Evolutionary conservation across 2,888 invertebrate genomes (phyloP).

Genomic region (Slavum lentiscoides): DNA sequence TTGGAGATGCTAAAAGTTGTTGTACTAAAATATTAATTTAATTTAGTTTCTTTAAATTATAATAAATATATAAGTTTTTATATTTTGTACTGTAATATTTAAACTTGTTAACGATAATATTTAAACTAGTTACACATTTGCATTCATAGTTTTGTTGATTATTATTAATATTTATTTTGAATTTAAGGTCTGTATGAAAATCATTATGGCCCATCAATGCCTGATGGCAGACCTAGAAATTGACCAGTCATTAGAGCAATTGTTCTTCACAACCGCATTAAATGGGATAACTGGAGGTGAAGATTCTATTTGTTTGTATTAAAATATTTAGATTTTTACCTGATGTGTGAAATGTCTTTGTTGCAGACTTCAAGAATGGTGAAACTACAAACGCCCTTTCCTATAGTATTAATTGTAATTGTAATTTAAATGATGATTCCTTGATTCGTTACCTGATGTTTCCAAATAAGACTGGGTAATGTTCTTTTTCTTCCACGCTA

Average conservation of each 20-base stretch:
- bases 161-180: background rate
- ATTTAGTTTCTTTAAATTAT: no score
- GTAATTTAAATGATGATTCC: conserved; percentile 48
- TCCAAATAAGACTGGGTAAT: conserved; percentile 52
- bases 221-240: conserved; percentile 44
- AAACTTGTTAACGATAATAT: no score
- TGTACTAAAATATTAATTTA: no score
- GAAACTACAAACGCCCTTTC: conserved; percentile 8
- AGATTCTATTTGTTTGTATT: background rate
- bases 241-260: conserved; percentile 20
- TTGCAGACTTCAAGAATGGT: conserved; percentile 45
- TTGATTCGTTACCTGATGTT: conserved; percentile 50
- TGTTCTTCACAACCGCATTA: conserved; percentile 15
- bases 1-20: no score
- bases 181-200: conserved; percentile 41
- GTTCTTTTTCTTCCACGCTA: conserved; percentile 37
- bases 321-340: background rate
- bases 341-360: background rate
- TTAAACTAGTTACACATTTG: no score
- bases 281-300: conserved; percentile 39
- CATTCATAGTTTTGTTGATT: background rate
- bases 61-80: no score
- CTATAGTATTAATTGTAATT: conserved; percentile 49
- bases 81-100: no score
- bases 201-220: conserved; percentile 43